Base-by-base conservation (phyloP, 1,140 invertebrate species). In the Ceratosolen fusciceps region DNA sequence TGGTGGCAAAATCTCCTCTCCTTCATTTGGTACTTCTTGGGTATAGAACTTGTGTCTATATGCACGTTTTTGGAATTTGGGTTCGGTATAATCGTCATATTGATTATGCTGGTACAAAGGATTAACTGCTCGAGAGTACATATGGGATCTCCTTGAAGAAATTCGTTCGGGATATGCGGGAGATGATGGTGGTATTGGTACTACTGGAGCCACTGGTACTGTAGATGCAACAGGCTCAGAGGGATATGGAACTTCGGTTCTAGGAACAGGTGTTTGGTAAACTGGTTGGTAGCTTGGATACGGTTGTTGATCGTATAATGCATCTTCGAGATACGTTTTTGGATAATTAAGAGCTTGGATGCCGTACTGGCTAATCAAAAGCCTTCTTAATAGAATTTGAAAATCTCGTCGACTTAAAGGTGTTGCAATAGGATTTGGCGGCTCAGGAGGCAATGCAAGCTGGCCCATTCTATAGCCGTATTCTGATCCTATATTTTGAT, bases 1-100 rank as follows among this genome's bases (percentile, higher is more conserved):
- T 0, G 92, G 88, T 14, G 93, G 94, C 21, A 94, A 82, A 82
- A 93, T 93, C 81, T 94, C 93, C n/a, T 91, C 88, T 1, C 79
- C 85, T 0, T 90, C 89, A 1, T 90, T 88, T 0, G 24, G 21
- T 0, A 85, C 68, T 14, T 90, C 88, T 8, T 84, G 86, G 0
- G 84, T 73, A 37, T 90, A 91, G 16, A 88, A 87, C 56, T 90
- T 90, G 34, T 90, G 88, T 39, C 89, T 84, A 60, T 90, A 90
- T 0, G 90, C 89, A 16, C 89, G 80, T 76, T 89, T 90, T 0
- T 85, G 37, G 60, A 88, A 89, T 80, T 86, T 82, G 0, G 52
- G 37, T 7, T 91, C 91, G 37, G 90, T 88, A 79, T 93, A 92
- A 65, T 92, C 92, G 12, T 92, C 89, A 72, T 90, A 91, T 4